Evolutionary conservation across 2,888 invertebrate species (phyloP), one percentile per base, ranked within the genome.

Genomic region (Phyto melanocephala): DNA sequence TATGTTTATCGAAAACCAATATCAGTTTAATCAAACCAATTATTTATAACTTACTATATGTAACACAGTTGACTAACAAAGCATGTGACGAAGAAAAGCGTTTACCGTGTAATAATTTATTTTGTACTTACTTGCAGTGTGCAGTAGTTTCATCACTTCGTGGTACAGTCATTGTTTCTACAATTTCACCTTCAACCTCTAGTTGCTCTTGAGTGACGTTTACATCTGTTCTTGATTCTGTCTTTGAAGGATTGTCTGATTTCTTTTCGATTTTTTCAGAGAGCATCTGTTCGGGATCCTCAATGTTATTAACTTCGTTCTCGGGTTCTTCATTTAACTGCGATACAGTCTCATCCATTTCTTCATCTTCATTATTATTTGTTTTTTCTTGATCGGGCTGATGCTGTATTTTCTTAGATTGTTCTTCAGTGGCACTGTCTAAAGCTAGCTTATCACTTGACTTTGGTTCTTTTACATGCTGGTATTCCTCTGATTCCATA

Each of bases 381-480:
- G 92, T 87, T 60, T 93, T 92, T 10, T 93, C 93, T 4, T 92
- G 92, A 42, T 94, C 92, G 74, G 93, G 92, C 52, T 94, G 92
- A 79, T 94, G 93, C n/a, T 93, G 93, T 6, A 91, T 86, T 84
- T 91, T 86, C 65, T 91, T 91, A 0, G 95, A 95, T 91, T 98
- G 97, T 85, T 98, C 97, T 90, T 96, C 94, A 0, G 95, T 96
- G 0, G 96, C 96, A 63, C 94, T 94, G 86, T 96, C 96, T 84
- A 95, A 89, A 1, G 94, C 93, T 88, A 96, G 95, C 72, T 95
- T 93, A 87, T 96, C 95, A 83, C 93, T 93, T 78, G 94, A 93
- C 81, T 95, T 95, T 0, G 95, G 94, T 85, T 96, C 95, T 87
- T 95, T 95, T 2, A 98, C 95, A 88, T 98, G 97, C 88, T 97